A percentile compares a stretch with the other conserved stretches of the same genome.
Conservation (phyloP, 2,888 invertebrate genomes). For the Ormyrus rosae region DNA sequence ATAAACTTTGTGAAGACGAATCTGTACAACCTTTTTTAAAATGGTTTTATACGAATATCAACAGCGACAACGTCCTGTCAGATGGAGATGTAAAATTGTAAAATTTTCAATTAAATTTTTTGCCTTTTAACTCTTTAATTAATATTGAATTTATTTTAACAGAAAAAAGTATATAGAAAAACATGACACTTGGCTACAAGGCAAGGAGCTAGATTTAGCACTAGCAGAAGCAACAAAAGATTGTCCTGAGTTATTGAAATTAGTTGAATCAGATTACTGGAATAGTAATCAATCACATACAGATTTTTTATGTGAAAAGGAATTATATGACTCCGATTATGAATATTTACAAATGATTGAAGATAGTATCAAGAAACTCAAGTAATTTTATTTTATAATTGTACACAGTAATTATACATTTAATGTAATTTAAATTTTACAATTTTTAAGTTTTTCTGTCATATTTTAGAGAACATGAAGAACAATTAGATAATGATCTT, state of each 20-base stretch:
- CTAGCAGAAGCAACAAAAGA: constrained; percentile 64
- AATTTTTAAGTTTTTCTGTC: constrained; percentile 17
- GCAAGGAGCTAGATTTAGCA: constrained; percentile 65
- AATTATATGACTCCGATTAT: constrained; percentile 63
- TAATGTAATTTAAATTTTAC: background rate
- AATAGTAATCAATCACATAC: constrained; percentile 56
- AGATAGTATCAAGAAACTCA: constrained; percentile 63
- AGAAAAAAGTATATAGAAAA: constrained; percentile 66
- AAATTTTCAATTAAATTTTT: constrained; percentile 47
- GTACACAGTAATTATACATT: too few species aligned
- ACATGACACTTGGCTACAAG: constrained; percentile 65
- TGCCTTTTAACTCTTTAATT: constrained; percentile 35
- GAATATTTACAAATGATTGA: constrained; percentile 64
- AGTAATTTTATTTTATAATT: constrained; percentile 60
- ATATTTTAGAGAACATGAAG: constrained; percentile 60
- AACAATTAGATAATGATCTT: constrained; percentile 61
- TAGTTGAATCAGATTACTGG: constrained; percentile 59
- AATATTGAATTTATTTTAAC: constrained; percentile 21
- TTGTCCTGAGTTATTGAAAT: constrained; percentile 66
- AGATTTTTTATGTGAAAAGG: constrained; percentile 62
- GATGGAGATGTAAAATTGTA: constrained; percentile 68
- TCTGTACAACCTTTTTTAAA: constrained; percentile 67
- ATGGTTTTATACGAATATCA: constrained; percentile 70
- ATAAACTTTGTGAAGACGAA: constrained; percentile 66
- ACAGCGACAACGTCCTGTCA: constrained; percentile 66